Evolutionary conservation across 2,888 invertebrate genomes (phyloP), one percentile per base, ranked within the genome.

Genomic region (Trichogramma dendrolimi): DNA sequence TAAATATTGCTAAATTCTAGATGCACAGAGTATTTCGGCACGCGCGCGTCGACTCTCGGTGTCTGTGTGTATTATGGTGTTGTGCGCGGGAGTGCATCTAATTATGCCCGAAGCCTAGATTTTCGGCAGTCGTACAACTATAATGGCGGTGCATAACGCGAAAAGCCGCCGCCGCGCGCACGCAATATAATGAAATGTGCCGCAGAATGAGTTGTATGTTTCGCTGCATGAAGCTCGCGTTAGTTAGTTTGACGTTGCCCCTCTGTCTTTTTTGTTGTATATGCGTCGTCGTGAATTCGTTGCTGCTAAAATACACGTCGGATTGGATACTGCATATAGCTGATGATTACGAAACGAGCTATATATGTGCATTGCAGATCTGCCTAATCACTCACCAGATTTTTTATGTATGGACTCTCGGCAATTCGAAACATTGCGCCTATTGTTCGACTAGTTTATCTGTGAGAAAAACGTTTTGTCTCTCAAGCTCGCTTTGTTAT

Each of bases 1-100:
- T 72, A 74, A 74, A 73, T 71, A 75, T 75, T 77, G 72, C 74
- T 70, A 75, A 76, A 76, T 74, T 75, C 72, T 68, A 73, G 27
- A 27, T 27, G 27, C 27, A 27, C 27, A 27, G 27, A 27, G 27
- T 27, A 27, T 27, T 27, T 27, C 27, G 27, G 27, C 27, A 27
- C 27, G 27, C 27, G 14, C 14, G 27, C 27, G 70, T 68, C 72
- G 73, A 72, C 73, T 72, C 70, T 70, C 67, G 69, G 69, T 69
- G 71, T 67, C 69, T 67, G 71, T 70, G 68, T 69, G 71, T 72
- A 73, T 74, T 77, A 73, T 76, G 70, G 69, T 72, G 73, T 76
- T 75, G 64, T 62, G 74, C 70, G 71, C 67, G 51, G 61, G 56
- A 27, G 60, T 51, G 40, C 44, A 42, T 54, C 40, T 40, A n/a